Percentiles rank a stretch among this genome's conserved stretches.
Evolutionary conservation across 1,140 invertebrate species (phyloP).

Genomic region (Scaptodrosophila lebanonensis): DNA sequence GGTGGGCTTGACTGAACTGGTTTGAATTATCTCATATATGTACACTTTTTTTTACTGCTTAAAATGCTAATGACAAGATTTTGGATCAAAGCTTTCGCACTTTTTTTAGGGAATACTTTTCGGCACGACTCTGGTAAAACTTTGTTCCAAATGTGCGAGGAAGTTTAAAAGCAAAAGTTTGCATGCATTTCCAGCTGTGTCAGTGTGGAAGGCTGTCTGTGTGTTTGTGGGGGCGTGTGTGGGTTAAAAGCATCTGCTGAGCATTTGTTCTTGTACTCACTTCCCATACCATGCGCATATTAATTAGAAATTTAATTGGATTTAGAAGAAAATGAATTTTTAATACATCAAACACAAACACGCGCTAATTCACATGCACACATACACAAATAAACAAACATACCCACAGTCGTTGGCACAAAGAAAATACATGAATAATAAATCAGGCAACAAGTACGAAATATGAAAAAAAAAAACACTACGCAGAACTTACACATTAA

Average conservation of each 20-base stretch:
- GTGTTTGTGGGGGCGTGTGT: slow-evolving; percentile 1
- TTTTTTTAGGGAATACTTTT: not conserved
- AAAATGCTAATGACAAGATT: too few relatives aligned
- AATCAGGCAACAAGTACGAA: slow-evolving; percentile 9
- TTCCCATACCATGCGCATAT: slow-evolving; percentile 43
- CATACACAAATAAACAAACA: slow-evolving; percentile 53
- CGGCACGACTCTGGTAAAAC: too few relatives aligned
- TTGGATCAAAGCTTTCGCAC: too few relatives aligned
- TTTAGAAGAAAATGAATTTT: slow-evolving; percentile 65
- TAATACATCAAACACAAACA: slow-evolving; percentile 33
- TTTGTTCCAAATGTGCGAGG: not conserved
- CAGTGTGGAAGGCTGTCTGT: not conserved
- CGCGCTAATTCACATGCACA: slow-evolving; percentile 27
- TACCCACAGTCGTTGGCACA: not conserved
- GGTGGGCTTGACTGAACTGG: too few relatives aligned
- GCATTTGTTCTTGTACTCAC: slow-evolving; percentile 22
- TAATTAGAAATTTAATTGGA: slow-evolving; percentile 73
- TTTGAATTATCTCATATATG: too few relatives aligned
- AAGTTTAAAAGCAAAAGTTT: not conserved
- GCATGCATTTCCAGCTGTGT: not conserved
- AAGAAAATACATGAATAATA: slow-evolving; percentile 37
- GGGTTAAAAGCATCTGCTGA: slow-evolving; percentile 22
- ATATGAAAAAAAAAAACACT: not conserved
- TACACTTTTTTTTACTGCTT: too few relatives aligned
- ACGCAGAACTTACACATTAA: not conserved